A percentile compares a stretch with the other conserved stretches of the same genome.
These are phyloP conservation scores for Eulemur rubriventer DNA, from an alignment of 2,797 vertebrate species.

Conservation along the genomic window DNA sequence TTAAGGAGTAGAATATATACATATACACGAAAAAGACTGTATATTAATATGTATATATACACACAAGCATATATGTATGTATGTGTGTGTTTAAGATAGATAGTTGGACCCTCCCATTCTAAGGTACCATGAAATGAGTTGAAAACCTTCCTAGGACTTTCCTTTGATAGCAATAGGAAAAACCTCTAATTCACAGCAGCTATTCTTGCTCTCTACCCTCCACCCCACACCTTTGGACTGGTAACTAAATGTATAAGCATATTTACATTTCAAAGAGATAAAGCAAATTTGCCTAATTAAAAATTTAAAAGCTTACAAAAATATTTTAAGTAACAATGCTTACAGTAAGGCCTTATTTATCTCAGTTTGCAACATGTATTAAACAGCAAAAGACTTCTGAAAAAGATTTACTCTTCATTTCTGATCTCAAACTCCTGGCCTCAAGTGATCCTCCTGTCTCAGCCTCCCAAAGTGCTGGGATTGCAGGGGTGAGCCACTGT, in stretches of 20 bases:
- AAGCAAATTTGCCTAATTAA: constrained; percentile 19
- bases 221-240: not conserved
- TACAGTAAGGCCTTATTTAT: not conserved
- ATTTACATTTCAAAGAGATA: constrained; percentile 11
- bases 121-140: not conserved
- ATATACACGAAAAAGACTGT: not conserved
- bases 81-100: not conserved
- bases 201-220: not conserved
- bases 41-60: not conserved
- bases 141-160: not conserved
- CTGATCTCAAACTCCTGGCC: not conserved
- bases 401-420: not conserved
- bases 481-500: not conserved
- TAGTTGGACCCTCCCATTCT: not conserved
- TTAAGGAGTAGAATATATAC: not conserved
- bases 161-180: constrained; percentile 16
- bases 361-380: not conserved
- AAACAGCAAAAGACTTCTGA: not conserved
- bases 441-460: not conserved
- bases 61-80: not conserved
- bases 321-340: constrained; percentile 22
- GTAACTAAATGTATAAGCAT: not conserved
- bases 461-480: not conserved
- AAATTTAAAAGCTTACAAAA: constrained; percentile 2
- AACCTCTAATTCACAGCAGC: not conserved